A percentile compares a stretch with the other conserved stretches of the same genome.
Conservation (phyloP, 2,797 vertebrate genomes). For the Nyctibius grandis region DNA sequence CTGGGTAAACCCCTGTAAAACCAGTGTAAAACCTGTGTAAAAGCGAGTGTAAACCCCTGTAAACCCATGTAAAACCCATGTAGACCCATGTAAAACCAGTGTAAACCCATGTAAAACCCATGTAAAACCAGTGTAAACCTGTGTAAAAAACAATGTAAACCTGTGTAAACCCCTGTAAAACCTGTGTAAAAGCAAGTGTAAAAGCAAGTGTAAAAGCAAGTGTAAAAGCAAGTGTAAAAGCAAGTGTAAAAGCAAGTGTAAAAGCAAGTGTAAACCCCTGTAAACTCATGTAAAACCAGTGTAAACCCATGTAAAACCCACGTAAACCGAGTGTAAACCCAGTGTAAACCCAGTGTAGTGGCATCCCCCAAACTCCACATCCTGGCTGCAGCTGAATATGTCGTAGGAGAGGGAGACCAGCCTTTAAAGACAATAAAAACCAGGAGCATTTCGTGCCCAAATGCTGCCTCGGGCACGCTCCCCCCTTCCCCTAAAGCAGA, state of each 20-base stretch:
- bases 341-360: accelerated
- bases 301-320: not conserved
- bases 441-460: not conserved
- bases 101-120: not conserved
- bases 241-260: too few species aligned
- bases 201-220: too few species aligned
- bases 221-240: too few species aligned
- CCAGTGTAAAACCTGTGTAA: not conserved
- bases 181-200: too few species aligned
- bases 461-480: too few species aligned
- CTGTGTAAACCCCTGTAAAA: not conserved
- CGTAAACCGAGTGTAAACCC: not conserved
- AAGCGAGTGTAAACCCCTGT: too few species aligned
- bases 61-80: not conserved
- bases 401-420: not conserved
- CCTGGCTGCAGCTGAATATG: accelerated
- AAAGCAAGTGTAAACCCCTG: too few species aligned
- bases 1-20: not conserved
- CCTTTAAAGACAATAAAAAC: not conserved
- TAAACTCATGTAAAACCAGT: not conserved
- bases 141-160: not conserved
- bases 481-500: not conserved
- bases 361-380: not conserved
- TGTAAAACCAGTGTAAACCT: not conserved
- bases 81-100: not conserved